Evolutionary conservation across 2,888 invertebrate species (phyloP).

Genomic region (Smittia aterrima): DNA sequence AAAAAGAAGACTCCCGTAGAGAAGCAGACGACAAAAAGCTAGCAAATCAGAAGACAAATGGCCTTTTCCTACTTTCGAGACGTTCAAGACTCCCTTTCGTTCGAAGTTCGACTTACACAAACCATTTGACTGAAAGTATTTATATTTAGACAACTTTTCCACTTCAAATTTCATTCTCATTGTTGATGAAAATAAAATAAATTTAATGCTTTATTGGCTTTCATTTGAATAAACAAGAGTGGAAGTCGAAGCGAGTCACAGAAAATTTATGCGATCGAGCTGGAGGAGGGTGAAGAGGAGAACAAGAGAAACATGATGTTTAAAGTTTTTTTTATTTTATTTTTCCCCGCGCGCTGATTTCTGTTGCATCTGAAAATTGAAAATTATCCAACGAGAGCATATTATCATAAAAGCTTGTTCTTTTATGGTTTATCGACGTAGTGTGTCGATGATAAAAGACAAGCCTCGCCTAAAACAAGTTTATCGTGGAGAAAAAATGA

Average conservation of each 20-base stretch:
- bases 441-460: not conserved
- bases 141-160: conserved; percentile 27
- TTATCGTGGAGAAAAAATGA: not conserved
- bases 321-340: too few relatives aligned
- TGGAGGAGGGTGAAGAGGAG: not conserved
- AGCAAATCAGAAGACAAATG: conserved; percentile 35
- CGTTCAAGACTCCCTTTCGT: not conserved
- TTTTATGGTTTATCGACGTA: conserved; percentile 23
- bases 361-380: conserved; percentile 12
- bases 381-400: not conserved
- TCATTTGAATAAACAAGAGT: conserved; percentile 22
- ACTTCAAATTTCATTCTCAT: conserved; percentile 23
- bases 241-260: not conserved
- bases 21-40: conserved; percentile 4
- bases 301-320: not conserved
- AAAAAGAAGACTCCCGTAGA: not conserved
- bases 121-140: not conserved
- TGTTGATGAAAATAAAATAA: conserved; percentile 33
- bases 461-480: not conserved
- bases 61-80: conserved; percentile 7
- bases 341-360: conserved; percentile 8
- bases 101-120: not conserved
- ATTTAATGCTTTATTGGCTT: conserved; percentile 36
- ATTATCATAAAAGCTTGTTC: conserved; percentile 11
- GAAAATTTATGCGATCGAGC: not conserved